Conservation (phyloP, 2,113 vertebrate species). For the Triplophysa siluroides region DNA sequence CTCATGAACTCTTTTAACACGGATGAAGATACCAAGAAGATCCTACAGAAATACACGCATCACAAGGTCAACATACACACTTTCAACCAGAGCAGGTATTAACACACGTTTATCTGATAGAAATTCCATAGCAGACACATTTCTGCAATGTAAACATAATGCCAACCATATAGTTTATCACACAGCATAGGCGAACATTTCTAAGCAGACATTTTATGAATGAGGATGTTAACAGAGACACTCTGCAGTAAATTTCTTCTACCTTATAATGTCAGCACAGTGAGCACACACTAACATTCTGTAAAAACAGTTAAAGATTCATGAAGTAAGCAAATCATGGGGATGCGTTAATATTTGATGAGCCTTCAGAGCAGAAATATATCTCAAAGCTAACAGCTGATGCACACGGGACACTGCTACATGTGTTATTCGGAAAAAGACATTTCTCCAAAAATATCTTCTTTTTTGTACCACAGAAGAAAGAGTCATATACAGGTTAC, state of each 20-base stretch:
- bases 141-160: background rate
- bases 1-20: slow-evolving; percentile 94
- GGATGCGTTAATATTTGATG: slow-evolving; percentile 35
- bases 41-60: slow-evolving; percentile 88
- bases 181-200: background rate
- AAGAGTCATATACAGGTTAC: background rate
- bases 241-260: background rate
- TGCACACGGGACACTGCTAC: slow-evolving; percentile 11
- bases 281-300: background rate
- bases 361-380: slow-evolving; percentile 17
- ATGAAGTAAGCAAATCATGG: slow-evolving; percentile 4
- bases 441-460: too few relatives aligned
- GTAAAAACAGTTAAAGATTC: slow-evolving; percentile 29
- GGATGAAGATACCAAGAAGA: slow-evolving; percentile 89
- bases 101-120: background rate
- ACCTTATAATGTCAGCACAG: background rate
- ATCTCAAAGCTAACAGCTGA: slow-evolving; percentile 19
- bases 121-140: background rate
- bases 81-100: slow-evolving; percentile 92
- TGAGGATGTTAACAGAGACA: background rate
- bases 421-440: background rate
- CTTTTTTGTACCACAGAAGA: background rate
- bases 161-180: background rate
- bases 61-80: slow-evolving; percentile 88
- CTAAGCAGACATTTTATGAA: background rate